Evolutionary conservation across 2,797 vertebrate genomes (phyloP), one percentile per base, ranked within the genome.

Genomic region (Danio jaintianensis): DNA sequence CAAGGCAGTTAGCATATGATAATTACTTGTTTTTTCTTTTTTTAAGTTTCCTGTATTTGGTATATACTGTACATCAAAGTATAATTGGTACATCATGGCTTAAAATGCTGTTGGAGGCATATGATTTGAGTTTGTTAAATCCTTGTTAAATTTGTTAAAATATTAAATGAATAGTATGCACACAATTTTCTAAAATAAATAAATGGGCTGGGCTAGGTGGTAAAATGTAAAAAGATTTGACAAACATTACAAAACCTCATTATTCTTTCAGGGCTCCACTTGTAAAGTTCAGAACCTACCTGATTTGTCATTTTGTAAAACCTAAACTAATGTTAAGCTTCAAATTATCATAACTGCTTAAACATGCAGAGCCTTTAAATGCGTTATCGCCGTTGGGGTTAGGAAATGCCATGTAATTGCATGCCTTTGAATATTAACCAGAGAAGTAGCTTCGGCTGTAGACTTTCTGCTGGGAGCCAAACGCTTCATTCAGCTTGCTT

Each of bases 361-460:
- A 75, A 59, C 73, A 43, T 12, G 55, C 56, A 29, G 18, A 53
- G 68, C 8, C n/a, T 81, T 74, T 78, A 53, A 52, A 69, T 58
- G 22, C 53, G 64, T 52, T 68, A 68, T 81, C 71, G 53, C 43
- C 4, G 48, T 56, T 47, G 6, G 38, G 53, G 36, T 42, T 59
- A 62, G 18, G 61, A 75, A 66, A 56, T 70, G n/a, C 38, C 79
- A 63, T 50, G 61, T 78, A 79, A 79, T 80, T 80, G 18, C 78
- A 45, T 12, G 11, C n/a, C 75, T 87, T 82, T 85, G 71, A 84
- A 77, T 78, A 80, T 58, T 78, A 13, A 38, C 22, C 84, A 36
- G 16, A 42, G 79, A 67, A 78, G 48, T n/a, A 40, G 56, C 64
- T 71, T 72, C 36, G 53, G 81, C 61, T 73, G 55, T 73, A 55